Base-by-base conservation (phyloP, 2,888 invertebrate genomes). In the Amphipyra tragopoginis region DNA sequence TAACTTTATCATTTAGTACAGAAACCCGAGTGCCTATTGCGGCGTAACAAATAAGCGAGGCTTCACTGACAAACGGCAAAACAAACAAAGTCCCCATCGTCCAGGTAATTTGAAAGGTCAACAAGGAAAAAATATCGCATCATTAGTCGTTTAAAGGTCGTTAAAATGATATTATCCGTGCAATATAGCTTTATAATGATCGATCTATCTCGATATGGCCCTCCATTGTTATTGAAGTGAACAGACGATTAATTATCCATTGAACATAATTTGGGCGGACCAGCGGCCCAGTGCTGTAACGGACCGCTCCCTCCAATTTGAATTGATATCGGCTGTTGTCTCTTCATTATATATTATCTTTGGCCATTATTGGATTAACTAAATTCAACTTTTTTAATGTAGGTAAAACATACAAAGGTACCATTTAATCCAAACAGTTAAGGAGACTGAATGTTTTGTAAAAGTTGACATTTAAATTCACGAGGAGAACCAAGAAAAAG, bases 231-330 rank as follows among this genome's bases (percentile, higher is more conserved):
- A 91, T 92, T 89, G 88, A 85, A 90, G 84, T 87, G 91, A 90
- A 88, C 90, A 86, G 89, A 84, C 90, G 82, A 93, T 94, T 91
- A 93, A 94, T 94, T 93, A 93, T 92, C 93, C 90, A 93, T 93
- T 90, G 93, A 92, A 94, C 94, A 94, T 92, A 90, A 93, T 93
- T 94, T 90, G 93, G 93, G 93, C 92, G 93, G 93, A 81, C 82
- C 88, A 81, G 77, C 82, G 83, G 82, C 79, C 79, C 79, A 84
- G 74, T 82, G 80, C 87, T 86, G 90, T 84, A 85, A 83, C 85
- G 81, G 88, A 89, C 87, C 86, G 86, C 75, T 81, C 81, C 77
- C 73, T 77, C 82, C 84, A 79, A 84, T 82, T 86, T 80, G 77
- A 87, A 90, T 88, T 88, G 86, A 86, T 87, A 86, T 83, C 82